Evolutionary conservation across 2,113 vertebrate species (phyloP), one percentile per base, ranked within the genome.

Genomic region (Suricata suricatta): DNA sequence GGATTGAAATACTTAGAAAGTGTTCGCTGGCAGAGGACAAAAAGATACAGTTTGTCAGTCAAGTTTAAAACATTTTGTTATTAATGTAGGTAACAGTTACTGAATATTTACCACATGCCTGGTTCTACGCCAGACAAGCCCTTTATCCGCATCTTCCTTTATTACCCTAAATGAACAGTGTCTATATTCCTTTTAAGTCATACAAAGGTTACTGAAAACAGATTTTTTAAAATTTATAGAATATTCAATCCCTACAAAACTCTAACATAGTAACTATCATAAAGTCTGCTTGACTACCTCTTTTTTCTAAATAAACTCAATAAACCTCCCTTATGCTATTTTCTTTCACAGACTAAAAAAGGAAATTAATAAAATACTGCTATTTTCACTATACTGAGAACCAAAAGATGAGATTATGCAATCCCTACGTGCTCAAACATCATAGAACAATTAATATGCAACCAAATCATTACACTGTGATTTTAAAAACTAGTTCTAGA

Each of bases 1-100:
- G 99, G 99, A 95, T 99, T 99, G 98, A 99, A 99, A 98, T 99
- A 99, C 97, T 99, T 99, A 98, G 99, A 99, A 79, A 99, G 98
- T 38, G 99, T 99, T 98, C 99, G 99, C 99, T 99, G 98, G 80
- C 52, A 96, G 31, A 98, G 84, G 90, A 93, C 60, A 95, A 85
- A 95, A 57, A 14, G 31, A 38, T 63, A 66, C 84, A 77, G 44
- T 90, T 96, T 94, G 54, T 82, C 54, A 0, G 23, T 80, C 35
- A 68, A 68, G 60, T 71, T n/a, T 54, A 47, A 97, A 86, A 77
- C 54, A 68, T 27, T 92, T 95, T 72, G n/a, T 74, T 94, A 29
- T 50, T 84, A 76, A 74, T 64, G 31, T 44, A 74, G 14, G 27
- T 71, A 54, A 88, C 7, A 95, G 63, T 89, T 68, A 77, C 41